Evolutionary conservation across 2,888 invertebrate species (phyloP), one percentile per base, ranked within the genome.

Genomic region (Clanis bilineata): DNA sequence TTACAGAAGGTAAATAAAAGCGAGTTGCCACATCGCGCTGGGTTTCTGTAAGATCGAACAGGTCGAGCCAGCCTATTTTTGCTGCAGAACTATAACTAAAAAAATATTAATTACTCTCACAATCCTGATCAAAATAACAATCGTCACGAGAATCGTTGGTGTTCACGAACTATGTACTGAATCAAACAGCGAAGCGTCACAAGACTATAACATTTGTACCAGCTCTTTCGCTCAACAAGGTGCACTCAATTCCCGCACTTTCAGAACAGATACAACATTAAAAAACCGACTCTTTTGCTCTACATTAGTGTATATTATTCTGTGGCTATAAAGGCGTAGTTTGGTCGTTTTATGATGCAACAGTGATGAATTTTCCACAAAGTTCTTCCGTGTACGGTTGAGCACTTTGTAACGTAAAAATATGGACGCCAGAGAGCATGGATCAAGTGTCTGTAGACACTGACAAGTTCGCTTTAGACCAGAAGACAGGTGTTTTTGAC

Each of bases 381-480:
- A 88, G 80, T 90, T 90, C 88, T 84, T 83, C 77, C 79, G 86
- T 88, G 90, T 90, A 90, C 90, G 88, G 88, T 86, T 84, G 84
- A 90, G 88, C 88, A 90, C 89, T 90, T 90, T 90, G 91, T 88
- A 86, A 89, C 89, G 90, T 91, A 91, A 91, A 89, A 91, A 88
- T 87, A 88, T 87, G 87, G 83, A 82, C 79, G 82, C 76, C 76
- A 77, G 80, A 82, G 81, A 84, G 85, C 86, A 88, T 90, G 90
- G 90, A 90, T 90, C 89, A 88, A 77, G 80, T 74, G 83, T 84
- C 85, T 82, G 82, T 77, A 76, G 78, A 73, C 7, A 25, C 25
- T 5, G 28, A 51, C 28, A 51, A 32, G 51, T 51, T 51, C 28
- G 9, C 51, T 32, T 51, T 18, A 18, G 56, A 60, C 64, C 57